Conservation (phyloP, 1,140 invertebrate species). For the Nilaparvata lugens region DNA sequence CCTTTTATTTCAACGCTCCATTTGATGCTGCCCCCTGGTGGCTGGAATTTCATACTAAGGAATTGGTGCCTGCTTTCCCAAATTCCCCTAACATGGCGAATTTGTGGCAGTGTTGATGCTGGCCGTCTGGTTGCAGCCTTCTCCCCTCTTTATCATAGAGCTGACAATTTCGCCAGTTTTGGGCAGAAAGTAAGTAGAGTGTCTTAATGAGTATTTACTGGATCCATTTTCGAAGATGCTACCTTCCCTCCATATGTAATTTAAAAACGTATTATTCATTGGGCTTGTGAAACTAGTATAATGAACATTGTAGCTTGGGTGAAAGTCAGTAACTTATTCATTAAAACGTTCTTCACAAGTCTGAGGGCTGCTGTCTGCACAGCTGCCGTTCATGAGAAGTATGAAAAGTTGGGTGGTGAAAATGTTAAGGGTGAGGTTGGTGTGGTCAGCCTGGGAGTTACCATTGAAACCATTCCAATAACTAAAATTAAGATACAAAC, state of each 20-base stretch:
- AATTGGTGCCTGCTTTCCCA: too few relatives aligned
- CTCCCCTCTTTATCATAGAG: too few relatives aligned
- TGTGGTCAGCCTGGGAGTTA: slow-evolving; percentile 78
- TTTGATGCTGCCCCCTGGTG: too few relatives aligned
- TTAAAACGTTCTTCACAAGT: slow-evolving; percentile 69
- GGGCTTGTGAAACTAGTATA: slow-evolving; percentile 79
- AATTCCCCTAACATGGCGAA: too few relatives aligned
- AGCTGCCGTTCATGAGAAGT: slow-evolving; percentile 62
- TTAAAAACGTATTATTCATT: slow-evolving; percentile 78
- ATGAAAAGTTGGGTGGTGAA: slow-evolving; percentile 55
- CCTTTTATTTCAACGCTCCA: too few relatives aligned
- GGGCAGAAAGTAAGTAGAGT: too few relatives aligned
- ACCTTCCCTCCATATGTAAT: slow-evolving; percentile 68
- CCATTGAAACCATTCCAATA: too few relatives aligned
- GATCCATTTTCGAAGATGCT: slow-evolving; percentile 75
- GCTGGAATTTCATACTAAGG: too few relatives aligned
- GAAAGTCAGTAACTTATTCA: slow-evolving; percentile 65
- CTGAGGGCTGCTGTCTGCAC: slow-evolving; percentile 68
- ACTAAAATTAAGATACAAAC: too few relatives aligned
- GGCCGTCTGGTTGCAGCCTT: too few relatives aligned
- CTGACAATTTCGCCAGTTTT: too few relatives aligned
- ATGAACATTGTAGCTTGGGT: slow-evolving; percentile 82
- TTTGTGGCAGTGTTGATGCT: too few relatives aligned
- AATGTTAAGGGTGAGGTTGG: slow-evolving; percentile 63
- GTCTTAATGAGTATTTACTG: slow-evolving; percentile 76